Evolutionary conservation across 2,797 vertebrate genomes (phyloP).

Genomic region (Poeciliopsis paucimaculata): DNA sequence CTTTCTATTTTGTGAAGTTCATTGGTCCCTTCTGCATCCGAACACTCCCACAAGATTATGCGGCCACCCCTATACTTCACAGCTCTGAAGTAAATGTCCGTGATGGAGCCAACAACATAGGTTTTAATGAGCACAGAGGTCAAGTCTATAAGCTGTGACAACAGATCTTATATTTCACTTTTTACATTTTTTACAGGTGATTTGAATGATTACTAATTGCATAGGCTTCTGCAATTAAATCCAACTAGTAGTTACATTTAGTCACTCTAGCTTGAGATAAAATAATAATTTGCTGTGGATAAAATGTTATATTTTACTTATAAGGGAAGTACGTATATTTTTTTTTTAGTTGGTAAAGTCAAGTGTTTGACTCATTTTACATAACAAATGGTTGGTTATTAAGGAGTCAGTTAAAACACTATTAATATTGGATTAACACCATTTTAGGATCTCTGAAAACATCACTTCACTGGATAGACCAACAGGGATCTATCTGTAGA

Average conservation of each 20-base stretch:
- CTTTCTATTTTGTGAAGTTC: neutral
- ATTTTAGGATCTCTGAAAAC: neutral
- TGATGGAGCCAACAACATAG: no score
- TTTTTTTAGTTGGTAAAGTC: neutral
- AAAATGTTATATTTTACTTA: neutral
- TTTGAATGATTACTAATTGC: neutral
- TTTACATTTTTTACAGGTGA: neutral
- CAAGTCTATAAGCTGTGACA: neutral
- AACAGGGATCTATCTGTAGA: neutral
- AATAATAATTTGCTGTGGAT: neutral
- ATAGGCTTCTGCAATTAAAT: neutral
- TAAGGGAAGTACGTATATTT: no score
- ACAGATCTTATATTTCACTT: neutral
- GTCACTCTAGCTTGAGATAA: neutral
- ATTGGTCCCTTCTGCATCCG: neutral
- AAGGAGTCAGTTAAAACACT: neutral
- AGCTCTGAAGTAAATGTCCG: no score
- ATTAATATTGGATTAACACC: neutral
- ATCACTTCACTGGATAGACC: neutral
- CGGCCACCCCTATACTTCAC: neutral
- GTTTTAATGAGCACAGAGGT: neutral
- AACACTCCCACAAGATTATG: neutral
- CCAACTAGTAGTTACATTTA: neutral
- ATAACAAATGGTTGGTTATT: neutral
- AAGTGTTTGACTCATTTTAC: neutral